Conservation (phyloP, 2,797 vertebrate genomes). For the Echiichthys vipera region DNA sequence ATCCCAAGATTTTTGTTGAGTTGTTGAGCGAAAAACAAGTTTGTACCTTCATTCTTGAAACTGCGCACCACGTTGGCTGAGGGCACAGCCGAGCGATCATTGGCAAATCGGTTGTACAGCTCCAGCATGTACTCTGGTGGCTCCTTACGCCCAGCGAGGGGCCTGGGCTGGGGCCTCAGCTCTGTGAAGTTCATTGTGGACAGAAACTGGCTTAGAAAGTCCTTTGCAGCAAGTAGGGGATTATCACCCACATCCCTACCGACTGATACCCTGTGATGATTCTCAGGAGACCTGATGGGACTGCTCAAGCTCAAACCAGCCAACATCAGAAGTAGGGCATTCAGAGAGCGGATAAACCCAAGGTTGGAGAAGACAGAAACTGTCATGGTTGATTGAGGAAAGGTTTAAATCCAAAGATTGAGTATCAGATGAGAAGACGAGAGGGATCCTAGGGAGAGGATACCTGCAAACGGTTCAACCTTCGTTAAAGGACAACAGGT, state of each 20-base stretch:
- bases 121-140: slow-evolving; percentile 96
- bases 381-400: slow-evolving; percentile 68
- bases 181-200: slow-evolving; percentile 92
- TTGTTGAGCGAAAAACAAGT: slow-evolving; percentile 20
- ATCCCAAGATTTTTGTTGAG: neutral
- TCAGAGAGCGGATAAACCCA: slow-evolving; percentile 57
- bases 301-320: slow-evolving; percentile 69
- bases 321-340: slow-evolving; percentile 64
- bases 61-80: slow-evolving; percentile 92
- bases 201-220: slow-evolving; percentile 90
- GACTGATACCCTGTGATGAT: slow-evolving; percentile 73
- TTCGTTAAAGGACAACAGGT: slow-evolving; percentile 64
- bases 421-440: slow-evolving; percentile 56
- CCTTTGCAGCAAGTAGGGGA: slow-evolving; percentile 86
- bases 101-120: slow-evolving; percentile 92
- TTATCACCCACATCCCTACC: slow-evolving; percentile 82
- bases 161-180: slow-evolving; percentile 78
- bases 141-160: slow-evolving; percentile 80
- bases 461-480: slow-evolving; percentile 50
- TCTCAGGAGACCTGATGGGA: slow-evolving; percentile 87
- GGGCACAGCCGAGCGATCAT: slow-evolving; percentile 87
- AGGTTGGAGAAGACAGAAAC: slow-evolving; percentile 55
- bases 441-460: slow-evolving; percentile 53
- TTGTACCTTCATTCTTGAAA: slow-evolving; percentile 95
- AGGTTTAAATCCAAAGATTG: slow-evolving; percentile 58